A percentile compares a stretch with the other conserved stretches of the same genome.
Evolutionary conservation across 2,797 vertebrate genomes (phyloP).

Genomic region (Alosa sapidissima): DNA sequence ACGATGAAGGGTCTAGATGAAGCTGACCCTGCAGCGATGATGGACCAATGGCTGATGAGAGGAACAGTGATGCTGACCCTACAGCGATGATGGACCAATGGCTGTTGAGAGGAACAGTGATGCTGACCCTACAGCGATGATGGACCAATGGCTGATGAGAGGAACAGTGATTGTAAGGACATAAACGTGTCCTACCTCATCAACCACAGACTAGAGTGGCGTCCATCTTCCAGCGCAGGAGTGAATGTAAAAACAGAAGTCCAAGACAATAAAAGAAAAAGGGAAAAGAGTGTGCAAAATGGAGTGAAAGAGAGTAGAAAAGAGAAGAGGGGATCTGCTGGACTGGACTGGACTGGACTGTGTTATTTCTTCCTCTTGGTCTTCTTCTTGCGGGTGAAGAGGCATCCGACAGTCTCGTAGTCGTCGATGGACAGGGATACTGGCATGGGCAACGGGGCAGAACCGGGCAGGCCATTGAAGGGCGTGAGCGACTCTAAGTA

Average conservation of each 20-base stretch:
- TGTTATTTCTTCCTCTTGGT: slow-evolving; percentile 58
- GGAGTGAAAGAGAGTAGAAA: background rate
- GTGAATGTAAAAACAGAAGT: background rate
- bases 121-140: no score
- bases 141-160: background rate
- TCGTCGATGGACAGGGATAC: slow-evolving; percentile 40
- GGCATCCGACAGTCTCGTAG: slow-evolving; percentile 52
- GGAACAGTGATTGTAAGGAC: background rate
- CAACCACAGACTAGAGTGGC: background rate
- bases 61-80: no score
- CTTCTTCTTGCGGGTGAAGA: slow-evolving; percentile 60
- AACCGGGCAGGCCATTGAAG: background rate
- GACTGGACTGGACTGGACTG: background rate
- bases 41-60: no score
- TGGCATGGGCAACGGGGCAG: background rate
- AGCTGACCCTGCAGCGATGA: no score
- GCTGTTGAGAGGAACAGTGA: no score
- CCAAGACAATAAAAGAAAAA: background rate
- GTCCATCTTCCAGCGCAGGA: background rate
- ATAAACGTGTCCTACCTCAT: background rate
- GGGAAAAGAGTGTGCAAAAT: background rate
- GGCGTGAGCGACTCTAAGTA: background rate
- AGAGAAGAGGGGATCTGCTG: background rate
- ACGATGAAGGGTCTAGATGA: no score
- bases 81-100: no score